phyloP scores from a whole-genome alignment of 2,888 invertebrate species.

The Meiosimyza platycephala region DNA sequence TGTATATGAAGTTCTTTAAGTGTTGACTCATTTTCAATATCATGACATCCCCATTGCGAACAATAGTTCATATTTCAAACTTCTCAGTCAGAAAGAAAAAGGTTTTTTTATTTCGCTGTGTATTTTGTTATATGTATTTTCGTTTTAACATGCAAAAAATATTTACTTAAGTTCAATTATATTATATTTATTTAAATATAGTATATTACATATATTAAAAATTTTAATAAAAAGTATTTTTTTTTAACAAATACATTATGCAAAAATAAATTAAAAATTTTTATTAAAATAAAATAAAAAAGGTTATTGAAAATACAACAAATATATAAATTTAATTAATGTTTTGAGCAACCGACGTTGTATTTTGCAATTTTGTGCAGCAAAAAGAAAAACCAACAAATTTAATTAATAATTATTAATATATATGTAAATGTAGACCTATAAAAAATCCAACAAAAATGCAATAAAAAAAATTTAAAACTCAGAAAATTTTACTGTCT shows the following conservation, averaged over 20 bases:
- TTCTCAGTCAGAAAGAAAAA: background rate
- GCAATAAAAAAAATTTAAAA: no score
- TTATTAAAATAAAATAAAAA: constrained; percentile 28
- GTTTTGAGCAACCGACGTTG: constrained; percentile 24
- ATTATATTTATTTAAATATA: constrained; percentile 28
- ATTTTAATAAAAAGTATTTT: background rate
- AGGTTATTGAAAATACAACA: constrained; percentile 25
- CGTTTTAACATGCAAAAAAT: constrained; percentile 11
- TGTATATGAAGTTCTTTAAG: no score
- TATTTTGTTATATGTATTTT: constrained; percentile 1
- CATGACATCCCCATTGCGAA: no score
- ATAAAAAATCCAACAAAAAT: no score
- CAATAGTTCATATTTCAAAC: background rate
- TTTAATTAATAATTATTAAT: constrained; percentile 18
- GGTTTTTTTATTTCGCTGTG: background rate
- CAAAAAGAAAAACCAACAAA: constrained; percentile 21
- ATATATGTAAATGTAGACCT: constrained; percentile 2
- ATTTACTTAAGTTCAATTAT: constrained; percentile 22
- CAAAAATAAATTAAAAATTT: constrained; percentile 19
- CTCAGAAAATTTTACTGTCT: no score
- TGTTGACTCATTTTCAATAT: no score
- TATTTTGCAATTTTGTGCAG: constrained; percentile 22
- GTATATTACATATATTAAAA: constrained; percentile 24
- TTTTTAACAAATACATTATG: constrained; percentile 10
- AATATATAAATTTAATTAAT: constrained; percentile 23